phyloP scores from a whole-genome alignment of 2,797 vertebrate genomes.

The Lepidocolaptes lacrymiger region DNA sequence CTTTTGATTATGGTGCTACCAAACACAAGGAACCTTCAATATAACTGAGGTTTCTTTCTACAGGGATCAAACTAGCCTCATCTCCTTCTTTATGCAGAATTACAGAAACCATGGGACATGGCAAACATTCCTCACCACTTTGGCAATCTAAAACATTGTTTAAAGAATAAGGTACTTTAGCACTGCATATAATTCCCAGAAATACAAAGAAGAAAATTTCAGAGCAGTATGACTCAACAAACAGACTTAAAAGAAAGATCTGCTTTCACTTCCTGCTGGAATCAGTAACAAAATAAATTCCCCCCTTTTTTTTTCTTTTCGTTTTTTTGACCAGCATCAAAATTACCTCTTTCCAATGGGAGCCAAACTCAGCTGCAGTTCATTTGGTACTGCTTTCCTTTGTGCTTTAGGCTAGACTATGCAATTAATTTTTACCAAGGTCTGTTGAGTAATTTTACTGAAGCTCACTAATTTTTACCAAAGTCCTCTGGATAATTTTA shows the following conservation, averaged over 20 bases:
- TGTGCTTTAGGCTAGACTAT: conserved; percentile 34
- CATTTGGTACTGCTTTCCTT: conserved; percentile 11
- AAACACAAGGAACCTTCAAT: conserved; percentile 15
- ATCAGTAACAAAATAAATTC: conserved; percentile 26
- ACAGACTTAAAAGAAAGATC: conserved; percentile 3
- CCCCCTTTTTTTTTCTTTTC: not conserved
- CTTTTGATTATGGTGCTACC: conserved; percentile 18
- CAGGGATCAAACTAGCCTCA: not conserved
- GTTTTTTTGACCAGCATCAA: not conserved
- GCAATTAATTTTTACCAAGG: conserved; percentile 62
- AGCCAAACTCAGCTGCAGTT: conserved; percentile 40
- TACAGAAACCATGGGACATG: not conserved
- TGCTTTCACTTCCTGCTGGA: conserved; percentile 41
- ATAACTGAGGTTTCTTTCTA: conserved; percentile 26
- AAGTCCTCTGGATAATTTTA: conserved; percentile 50
- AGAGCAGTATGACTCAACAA: conserved; percentile 36
- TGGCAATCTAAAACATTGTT: conserved; percentile 16
- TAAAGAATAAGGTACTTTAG: conserved; percentile 52
- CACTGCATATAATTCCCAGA: conserved; percentile 28
- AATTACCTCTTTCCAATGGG: not conserved
- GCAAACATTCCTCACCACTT: not conserved
- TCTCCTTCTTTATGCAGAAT: not conserved
- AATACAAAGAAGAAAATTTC: conserved; percentile 47
- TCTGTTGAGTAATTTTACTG: conserved; percentile 56
- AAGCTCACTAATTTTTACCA: conserved; percentile 48